Evolutionary conservation across 2,113 vertebrate species (phyloP), one percentile per base, ranked within the genome.

Genomic region (Microtus ochrogaster): DNA sequence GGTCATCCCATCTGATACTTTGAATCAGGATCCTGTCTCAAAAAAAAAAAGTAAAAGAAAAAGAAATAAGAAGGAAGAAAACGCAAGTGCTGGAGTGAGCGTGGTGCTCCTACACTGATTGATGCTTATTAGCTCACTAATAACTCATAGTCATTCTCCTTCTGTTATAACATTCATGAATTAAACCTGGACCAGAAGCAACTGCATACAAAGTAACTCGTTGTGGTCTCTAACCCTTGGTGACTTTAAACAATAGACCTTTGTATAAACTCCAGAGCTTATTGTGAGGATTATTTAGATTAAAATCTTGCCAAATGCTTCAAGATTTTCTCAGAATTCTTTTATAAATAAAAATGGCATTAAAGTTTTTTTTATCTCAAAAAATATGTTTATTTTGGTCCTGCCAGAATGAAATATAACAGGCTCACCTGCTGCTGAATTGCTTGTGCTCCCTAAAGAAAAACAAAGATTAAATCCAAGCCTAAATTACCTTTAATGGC

Each of bases 271-370:
- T 95, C 30, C 61, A 17, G 28, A 87, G 41, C 81, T 95, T 95
- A 95, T 90, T 94, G 70, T 89, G 82, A 94, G 55, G 81, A 91
- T 96, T 97, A 97, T 90, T 95, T 94, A 92, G 96, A 97, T 97
- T 97, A 96, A 94, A 97, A 95, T 97, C 95, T 97, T 97, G 82
- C 93, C 90, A 96, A 92, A 58, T 94, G 49, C 92, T 92, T 97
- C 82, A 74, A 76, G 49, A 47, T 97, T 95, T 97, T 91, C 94
- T 49, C 77, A 96, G 96, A 96, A 97, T 96, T 74, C 92, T 55
- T 92, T 97, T 92, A 87, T 92, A 96, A 96, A 92, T 95, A 96
- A 96, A 95, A 89, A 90, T 86, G 55, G 55, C 24, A 78, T 86
- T 97, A 91, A 52, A 14, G 83, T 52, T 92, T 72, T 52, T 70